Conservation (phyloP, 2,113 vertebrate genomes). For the Hoplias malabaricus region DNA sequence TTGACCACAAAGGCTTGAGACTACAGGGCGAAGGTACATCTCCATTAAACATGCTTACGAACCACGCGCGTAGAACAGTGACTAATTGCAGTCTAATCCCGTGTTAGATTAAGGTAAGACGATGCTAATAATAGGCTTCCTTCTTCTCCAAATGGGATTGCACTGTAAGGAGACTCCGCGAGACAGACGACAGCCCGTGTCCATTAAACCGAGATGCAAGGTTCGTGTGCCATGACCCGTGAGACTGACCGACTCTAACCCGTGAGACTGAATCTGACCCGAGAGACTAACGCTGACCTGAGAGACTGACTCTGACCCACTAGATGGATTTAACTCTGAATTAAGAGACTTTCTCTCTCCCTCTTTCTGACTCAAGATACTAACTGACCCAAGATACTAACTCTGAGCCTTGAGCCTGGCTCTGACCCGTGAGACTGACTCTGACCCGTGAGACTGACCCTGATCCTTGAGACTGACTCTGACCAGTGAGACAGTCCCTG, state of each 20-base stretch:
- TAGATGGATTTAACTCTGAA: no score
- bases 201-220: slow-evolving; percentile 65
- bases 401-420: slow-evolving; percentile 51
- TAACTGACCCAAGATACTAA: slow-evolving; percentile 52
- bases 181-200: slow-evolving; percentile 66
- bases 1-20: neutral
- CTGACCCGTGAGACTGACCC: slow-evolving; percentile 49
- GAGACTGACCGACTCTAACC: no score
- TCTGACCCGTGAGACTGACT: slow-evolving; percentile 53
- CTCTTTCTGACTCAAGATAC: neutral
- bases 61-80: slow-evolving; percentile 30
- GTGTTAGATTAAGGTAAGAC: slow-evolving; percentile 48
- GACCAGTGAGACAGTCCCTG: neutral
- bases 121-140: slow-evolving; percentile 69
- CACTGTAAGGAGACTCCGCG: slow-evolving; percentile 59
- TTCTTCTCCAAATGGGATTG: slow-evolving; percentile 63
- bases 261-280: no score
- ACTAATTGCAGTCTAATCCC: slow-evolving; percentile 60
- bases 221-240: slow-evolving; percentile 57
- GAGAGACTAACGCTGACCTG: no score
- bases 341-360: no score
- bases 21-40: slow-evolving; percentile 9
- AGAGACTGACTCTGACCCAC: no score
- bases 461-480: slow-evolving; percentile 47
- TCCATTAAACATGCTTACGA: neutral